Evolutionary conservation across 2,113 vertebrate species (phyloP).

Genomic region (Ptyas mucosa): DNA sequence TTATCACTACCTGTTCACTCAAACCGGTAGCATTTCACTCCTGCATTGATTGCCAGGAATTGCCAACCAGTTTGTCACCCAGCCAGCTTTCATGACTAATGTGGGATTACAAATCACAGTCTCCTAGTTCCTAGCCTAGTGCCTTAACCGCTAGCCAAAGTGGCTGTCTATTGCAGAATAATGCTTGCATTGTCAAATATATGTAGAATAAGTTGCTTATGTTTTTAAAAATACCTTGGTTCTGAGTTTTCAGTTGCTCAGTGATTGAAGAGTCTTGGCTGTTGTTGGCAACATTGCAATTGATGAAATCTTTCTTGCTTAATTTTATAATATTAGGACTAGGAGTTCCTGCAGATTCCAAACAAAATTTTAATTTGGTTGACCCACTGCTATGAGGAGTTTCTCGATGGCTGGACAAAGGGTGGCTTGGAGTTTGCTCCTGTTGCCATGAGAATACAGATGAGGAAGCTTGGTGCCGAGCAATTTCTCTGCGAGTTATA

Average conservation of each 20-base stretch:
- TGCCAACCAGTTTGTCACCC: not conserved
- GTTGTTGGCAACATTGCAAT: slow-evolving; percentile 47
- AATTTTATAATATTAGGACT: slow-evolving; percentile 53
- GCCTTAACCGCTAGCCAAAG: not conserved
- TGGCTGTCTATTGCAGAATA: not conserved
- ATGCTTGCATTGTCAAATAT: not conserved
- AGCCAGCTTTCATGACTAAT: not conserved
- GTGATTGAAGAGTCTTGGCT: slow-evolving; percentile 57
- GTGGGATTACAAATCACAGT: no score
- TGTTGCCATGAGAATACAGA: slow-evolving; percentile 91
- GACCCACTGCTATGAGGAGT: slow-evolving; percentile 75
- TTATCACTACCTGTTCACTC: no score
- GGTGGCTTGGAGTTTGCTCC: slow-evolving; percentile 68
- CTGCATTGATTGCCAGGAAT: not conserved
- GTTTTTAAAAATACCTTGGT: slow-evolving; percentile 76
- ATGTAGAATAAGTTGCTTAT: not conserved
- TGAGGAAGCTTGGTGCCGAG: slow-evolving; percentile 82
- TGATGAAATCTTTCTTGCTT: slow-evolving; percentile 34
- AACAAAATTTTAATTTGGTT: slow-evolving; percentile 55
- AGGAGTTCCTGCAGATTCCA: slow-evolving; percentile 75
- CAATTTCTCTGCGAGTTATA: slow-evolving; percentile 82
- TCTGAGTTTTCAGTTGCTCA: slow-evolving; percentile 78
- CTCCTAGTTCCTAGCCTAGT: not conserved
- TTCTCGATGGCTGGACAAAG: slow-evolving; percentile 65
- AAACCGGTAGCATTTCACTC: no score